These are phyloP conservation scores for Stomatorhinus ivindoensis DNA, from an alignment of 2,113 vertebrate genomes.

Conservation along the genomic window DNA sequence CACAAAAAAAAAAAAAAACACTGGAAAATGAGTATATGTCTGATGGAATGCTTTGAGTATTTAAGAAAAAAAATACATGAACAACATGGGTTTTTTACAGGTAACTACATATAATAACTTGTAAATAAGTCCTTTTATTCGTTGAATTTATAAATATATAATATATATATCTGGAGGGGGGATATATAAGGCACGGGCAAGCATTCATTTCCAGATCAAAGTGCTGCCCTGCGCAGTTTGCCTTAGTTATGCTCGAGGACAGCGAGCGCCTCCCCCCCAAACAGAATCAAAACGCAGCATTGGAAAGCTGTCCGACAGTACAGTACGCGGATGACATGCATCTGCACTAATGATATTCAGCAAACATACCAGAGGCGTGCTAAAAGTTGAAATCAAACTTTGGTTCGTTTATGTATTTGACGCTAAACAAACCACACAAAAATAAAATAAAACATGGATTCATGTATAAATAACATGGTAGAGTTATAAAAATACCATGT, in stretches of 20 bases:
- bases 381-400: background rate
- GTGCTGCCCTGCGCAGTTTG: background rate
- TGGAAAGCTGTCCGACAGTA: background rate
- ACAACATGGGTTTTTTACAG: background rate
- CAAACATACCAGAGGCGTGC: background rate
- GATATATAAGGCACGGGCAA: background rate
- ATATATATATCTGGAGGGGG: background rate
- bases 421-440: background rate
- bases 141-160: background rate
- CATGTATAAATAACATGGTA: background rate
- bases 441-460: background rate
- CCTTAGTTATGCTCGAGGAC: background rate
- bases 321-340: background rate
- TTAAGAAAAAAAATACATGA: background rate
- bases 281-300: background rate
- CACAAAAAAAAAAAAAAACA: background rate
- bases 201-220: background rate
- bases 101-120: background rate
- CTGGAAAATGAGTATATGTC: background rate
- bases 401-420: background rate
- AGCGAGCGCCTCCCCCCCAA: background rate
- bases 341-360: background rate
- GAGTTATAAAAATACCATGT: background rate
- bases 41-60: slow-evolving; percentile 13
- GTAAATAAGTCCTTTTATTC: background rate